These are phyloP conservation scores for Drosophila fulvimacula DNA, from an alignment of 2,888 invertebrate genomes.

Conservation along the genomic window DNA sequence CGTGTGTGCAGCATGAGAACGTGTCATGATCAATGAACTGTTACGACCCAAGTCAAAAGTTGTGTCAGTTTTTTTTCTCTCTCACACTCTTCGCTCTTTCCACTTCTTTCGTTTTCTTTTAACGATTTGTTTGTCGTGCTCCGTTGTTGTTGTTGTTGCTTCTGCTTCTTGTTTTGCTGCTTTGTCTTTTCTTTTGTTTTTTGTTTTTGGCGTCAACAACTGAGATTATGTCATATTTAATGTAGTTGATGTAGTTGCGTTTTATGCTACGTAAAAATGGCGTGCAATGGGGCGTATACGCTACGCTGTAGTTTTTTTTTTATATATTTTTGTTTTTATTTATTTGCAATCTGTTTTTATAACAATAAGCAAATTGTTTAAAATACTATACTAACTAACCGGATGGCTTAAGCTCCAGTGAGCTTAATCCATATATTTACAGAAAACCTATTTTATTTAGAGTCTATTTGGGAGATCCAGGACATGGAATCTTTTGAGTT, in stretches of 20 bases:
- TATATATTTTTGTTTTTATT: no score
- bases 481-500: no score
- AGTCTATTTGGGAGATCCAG: no score
- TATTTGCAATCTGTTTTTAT: no score
- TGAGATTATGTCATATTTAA: slow-evolving; percentile 68
- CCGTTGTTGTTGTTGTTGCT: slow-evolving; percentile 12
- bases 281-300: slow-evolving; percentile 17
- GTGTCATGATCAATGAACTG: slow-evolving; percentile 64
- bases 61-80: slow-evolving; percentile 17
- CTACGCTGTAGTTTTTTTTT: background rate
- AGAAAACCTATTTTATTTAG: no score
- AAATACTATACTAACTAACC: no score
- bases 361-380: no score
- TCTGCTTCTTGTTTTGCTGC: slow-evolving; percentile 14
- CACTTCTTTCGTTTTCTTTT: slow-evolving; percentile 18
- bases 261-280: slow-evolving; percentile 10
- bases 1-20: slow-evolving; percentile 43
- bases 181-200: slow-evolving; percentile 27
- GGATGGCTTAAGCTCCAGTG: no score
- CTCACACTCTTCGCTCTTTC: background rate
- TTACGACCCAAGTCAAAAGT: slow-evolving; percentile 45
- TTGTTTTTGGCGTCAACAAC: slow-evolving; percentile 44
- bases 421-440: no score
- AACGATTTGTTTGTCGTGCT: slow-evolving; percentile 46
- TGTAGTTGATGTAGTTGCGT: slow-evolving; percentile 45